Base-by-base conservation (phyloP, 2,888 invertebrate genomes). In the Callosobruchus maculatus region DNA sequence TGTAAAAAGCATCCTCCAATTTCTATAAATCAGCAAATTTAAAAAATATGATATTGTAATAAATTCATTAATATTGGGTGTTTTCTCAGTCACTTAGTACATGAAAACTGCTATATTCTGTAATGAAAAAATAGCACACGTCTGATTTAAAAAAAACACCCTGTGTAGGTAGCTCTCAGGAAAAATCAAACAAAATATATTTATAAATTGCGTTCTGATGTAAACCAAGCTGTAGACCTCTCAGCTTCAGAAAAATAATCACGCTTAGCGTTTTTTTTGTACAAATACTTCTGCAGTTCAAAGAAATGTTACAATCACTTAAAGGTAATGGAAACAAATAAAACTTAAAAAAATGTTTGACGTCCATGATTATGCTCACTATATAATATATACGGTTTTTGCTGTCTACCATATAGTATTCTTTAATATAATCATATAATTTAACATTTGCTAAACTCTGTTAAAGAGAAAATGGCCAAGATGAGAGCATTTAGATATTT, bases 301-400 rank as follows among this genome's bases (percentile, higher is more conserved):
- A 49, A 49, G 1, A 13, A 13, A 49, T 49, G 13, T 18, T 49
- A 49, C 18, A 49, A 49, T 49, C 1, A 49, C 49, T 49, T 18
- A 13, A 9, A 30, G 49, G 4, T 49, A 49, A 7, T 18, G 49
- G 7, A 49, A 49, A 13, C 49, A 3, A 18, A 13, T 13, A 5
- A 49, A 49, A 49, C 7, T 18, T 4, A 26, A 26, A 26, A 4
- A 26, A 26, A 26, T 26, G 13, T 49, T 49, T 49, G 49, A 49
- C 49, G 49, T 49, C 49, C 86, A 87, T 86, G 86, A 80, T 86
- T 84, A 81, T 85, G 85, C 86, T 86, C 85, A 86, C 76, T 76
- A 76, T 68, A 71, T 84, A 49, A 49, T 49, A 49, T 83, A 84
- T 84, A 85, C 83, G 83, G 82, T 83, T 84, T 82, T 83, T 84